These are phyloP conservation scores for Sycophila texana DNA, from an alignment of 2,888 invertebrate species.

Conservation along the genomic window DNA sequence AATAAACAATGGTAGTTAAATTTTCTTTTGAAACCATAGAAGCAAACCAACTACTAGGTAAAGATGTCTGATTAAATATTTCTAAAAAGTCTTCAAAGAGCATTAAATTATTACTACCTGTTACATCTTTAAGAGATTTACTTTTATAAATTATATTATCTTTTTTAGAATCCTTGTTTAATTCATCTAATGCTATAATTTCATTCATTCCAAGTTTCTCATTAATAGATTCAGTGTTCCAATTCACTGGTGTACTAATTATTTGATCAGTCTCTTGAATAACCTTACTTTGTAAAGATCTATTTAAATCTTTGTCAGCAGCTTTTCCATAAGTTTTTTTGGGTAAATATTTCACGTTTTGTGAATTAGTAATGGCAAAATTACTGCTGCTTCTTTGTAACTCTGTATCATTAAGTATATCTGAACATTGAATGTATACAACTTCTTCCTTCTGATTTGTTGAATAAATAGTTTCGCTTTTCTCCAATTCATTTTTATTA, in stretches of 20 bases:
- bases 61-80: conserved; percentile 67
- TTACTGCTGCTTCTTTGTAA: not conserved
- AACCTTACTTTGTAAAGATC: not conserved
- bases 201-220: conserved; percentile 8
- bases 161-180: conserved; percentile 14
- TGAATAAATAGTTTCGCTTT: not conserved
- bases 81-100: conserved; percentile 72
- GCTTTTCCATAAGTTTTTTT: conserved; percentile 37
- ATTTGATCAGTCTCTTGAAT: not conserved
- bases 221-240: conserved; percentile 1
- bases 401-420: not conserved
- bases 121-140: conserved; percentile 19
- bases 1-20: conserved; percentile 68
- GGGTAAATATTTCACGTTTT: conserved; percentile 23
- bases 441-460: conserved; percentile 21
- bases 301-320: conserved; percentile 52
- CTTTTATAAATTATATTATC: not conserved
- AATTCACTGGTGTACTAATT: conserved; percentile 21
- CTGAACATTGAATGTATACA: conserved; percentile 18
- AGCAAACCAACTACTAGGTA: conserved; percentile 70
- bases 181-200: not conserved
- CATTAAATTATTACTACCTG: conserved; percentile 56
- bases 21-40: conserved; percentile 69
- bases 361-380: not conserved
- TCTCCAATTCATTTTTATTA: not conserved